phyloP scores from a whole-genome alignment of 1,140 invertebrate species.

The Diachasmimorpha longicaudata region DNA sequence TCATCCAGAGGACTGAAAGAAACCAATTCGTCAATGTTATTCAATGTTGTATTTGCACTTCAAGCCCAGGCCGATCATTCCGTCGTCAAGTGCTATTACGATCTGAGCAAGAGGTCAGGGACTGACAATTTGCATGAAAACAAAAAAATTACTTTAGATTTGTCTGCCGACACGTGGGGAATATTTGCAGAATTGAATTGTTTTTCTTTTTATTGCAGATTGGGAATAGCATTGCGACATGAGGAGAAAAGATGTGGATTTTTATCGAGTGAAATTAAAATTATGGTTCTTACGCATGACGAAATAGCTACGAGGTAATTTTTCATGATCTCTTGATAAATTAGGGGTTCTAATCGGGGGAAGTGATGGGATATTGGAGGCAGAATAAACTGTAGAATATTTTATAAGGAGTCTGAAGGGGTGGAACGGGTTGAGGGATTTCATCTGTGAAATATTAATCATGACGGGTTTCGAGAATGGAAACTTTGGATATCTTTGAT shows the following conservation, averaged over 20 bases:
- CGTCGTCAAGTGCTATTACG: constrained; percentile 94
- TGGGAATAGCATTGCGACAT: constrained; percentile 87
- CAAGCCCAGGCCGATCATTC: constrained; percentile 89
- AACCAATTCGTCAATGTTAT: constrained; percentile 78
- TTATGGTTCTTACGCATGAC: constrained; percentile 79
- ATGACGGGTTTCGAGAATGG: too few species aligned
- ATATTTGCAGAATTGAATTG: not conserved
- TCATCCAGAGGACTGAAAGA: constrained; percentile 69
- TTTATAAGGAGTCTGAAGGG: too few species aligned
- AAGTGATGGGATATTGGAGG: too few species aligned
- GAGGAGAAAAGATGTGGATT: constrained; percentile 91
- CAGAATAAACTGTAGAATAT: too few species aligned
- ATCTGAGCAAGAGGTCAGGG: constrained; percentile 78
- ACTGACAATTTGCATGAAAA: not conserved
- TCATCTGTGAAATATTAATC: too few species aligned
- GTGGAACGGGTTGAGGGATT: too few species aligned
- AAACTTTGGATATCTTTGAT: too few species aligned
- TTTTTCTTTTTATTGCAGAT: constrained; percentile 50
- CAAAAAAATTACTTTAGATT: not conserved
- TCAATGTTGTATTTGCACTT: constrained; percentile 92
- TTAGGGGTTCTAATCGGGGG: not conserved
- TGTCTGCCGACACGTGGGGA: not conserved
- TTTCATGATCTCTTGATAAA: not conserved
- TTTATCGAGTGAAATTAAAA: constrained; percentile 87
- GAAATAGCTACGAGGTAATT: constrained; percentile 66